Base-by-base conservation (phyloP, 2,113 vertebrate genomes). In the Panurus biarmicus region DNA sequence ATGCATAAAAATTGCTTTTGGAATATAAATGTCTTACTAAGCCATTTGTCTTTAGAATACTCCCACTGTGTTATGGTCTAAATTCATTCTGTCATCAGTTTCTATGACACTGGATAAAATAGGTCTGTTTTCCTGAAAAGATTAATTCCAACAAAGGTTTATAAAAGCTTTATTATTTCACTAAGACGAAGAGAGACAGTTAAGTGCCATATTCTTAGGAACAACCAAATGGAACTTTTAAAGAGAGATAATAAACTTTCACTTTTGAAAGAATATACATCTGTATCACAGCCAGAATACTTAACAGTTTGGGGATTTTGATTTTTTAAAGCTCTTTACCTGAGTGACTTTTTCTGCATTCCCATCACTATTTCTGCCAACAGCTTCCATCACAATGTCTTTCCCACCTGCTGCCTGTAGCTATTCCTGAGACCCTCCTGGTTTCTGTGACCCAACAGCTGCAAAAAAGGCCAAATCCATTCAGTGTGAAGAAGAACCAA, bases 51-150 rank as follows among this genome's bases (percentile, higher is more conserved):
- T 85, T 86, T 47, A 65, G n/a, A 84, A 57, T 67, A 81, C 88
- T 90, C 92, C 88, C 69, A 92, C 85, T 77, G 54, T 78, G 67
- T 84, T 73, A 79, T 18, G 21, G 85, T 78, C 87, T 93, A 26
- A 56, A 90, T 56, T 85, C 36, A 89, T 89, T 75, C 79, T 48
- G n/a, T 53, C 80, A 74, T 57, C 75, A 90, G 92, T 94, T 90
- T 93, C 90, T 96, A 81, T 80, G 69, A 83, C 82, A 87, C 80
- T 90, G 89, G 56, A 80, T 95, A 82, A 92, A 83, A 87, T 67
- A 76, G 92, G 89, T 91, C 72, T 96, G 47, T 76, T 90, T 92
- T 81, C 60, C 67, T 72, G 83, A 76, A 92, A 65, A 88, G 87
- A 69, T 45, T 72, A 50, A n/a, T 76, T 89, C 42, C 29, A 79